Evolutionary conservation across 2,797 vertebrate species (phyloP).

Genomic region (Coreius guichenoti): DNA sequence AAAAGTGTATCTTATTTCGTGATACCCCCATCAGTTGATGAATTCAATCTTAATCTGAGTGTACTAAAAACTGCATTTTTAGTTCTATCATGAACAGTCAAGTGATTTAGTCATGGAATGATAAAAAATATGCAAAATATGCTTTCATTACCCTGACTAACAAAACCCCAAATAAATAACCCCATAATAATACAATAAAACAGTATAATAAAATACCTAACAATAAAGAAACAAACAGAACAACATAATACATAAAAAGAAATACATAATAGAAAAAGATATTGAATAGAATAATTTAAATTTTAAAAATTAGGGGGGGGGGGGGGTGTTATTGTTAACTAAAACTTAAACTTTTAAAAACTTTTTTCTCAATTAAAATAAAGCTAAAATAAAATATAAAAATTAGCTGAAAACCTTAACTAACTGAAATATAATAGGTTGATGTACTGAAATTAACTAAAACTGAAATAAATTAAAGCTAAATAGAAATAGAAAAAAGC

Average conservation of each 20-base stretch:
- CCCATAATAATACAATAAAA: no score
- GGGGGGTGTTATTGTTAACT: background rate
- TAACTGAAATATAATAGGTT: background rate
- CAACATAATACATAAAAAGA: background rate
- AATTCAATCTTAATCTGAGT: no score
- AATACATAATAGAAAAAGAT: background rate
- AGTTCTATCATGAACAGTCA: no score
- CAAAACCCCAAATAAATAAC: background rate
- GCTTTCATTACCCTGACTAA: background rate
- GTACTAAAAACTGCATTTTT: no score
- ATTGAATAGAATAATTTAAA: background rate
- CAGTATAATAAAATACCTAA: background rate
- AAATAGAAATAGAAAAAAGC: background rate
- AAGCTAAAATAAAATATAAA: background rate
- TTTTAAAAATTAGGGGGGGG: fast-evolving
- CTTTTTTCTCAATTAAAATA: background rate
- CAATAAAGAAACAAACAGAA: background rate
- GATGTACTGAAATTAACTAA: background rate
- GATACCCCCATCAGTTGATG: no score
- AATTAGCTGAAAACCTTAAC: no score
- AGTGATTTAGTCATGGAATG: no score
- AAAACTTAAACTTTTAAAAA: background rate
- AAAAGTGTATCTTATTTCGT: no score
- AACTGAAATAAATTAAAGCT: background rate
- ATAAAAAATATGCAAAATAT: no score